Conservation (phyloP, 2,888 invertebrate genomes). For the Pilophorus perplexus region DNA sequence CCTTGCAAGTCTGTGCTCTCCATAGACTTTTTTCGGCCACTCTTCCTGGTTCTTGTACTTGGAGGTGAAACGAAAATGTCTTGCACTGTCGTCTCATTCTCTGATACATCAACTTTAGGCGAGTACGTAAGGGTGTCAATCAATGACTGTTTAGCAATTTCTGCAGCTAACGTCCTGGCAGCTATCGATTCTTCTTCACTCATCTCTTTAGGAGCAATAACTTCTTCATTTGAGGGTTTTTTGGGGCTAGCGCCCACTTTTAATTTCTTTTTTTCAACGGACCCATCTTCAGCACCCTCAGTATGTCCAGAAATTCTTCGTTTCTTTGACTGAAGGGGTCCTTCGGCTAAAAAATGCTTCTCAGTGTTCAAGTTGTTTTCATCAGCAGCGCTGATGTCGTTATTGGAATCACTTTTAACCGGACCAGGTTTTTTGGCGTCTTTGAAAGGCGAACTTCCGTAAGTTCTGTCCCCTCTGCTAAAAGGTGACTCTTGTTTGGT, state of each 20-base stretch:
- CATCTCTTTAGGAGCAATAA: not conserved
- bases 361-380: not conserved
- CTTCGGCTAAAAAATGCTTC: conserved; percentile 31
- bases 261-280: conserved; percentile 18
- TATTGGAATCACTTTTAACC: no score
- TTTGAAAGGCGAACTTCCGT: no score
- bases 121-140: conserved; percentile 4
- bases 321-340: conserved; percentile 36
- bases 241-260: not conserved
- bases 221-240: conserved; percentile 1
- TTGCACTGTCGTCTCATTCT: no score
- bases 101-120: no score
- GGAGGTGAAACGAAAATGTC: no score
- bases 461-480: no score
- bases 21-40: no score
- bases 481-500: not conserved
- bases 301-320: conserved; percentile 18
- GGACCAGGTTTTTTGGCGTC: no score
- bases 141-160: conserved; percentile 6
- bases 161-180: not conserved
- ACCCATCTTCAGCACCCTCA: conserved; percentile 38
- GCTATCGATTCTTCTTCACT: no score
- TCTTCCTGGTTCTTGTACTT: no score
- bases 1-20: no score
- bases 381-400: no score